Evolutionary conservation across 2,113 vertebrate genomes (phyloP), one percentile per base, ranked within the genome.

Genomic region (Rattus rattus): DNA sequence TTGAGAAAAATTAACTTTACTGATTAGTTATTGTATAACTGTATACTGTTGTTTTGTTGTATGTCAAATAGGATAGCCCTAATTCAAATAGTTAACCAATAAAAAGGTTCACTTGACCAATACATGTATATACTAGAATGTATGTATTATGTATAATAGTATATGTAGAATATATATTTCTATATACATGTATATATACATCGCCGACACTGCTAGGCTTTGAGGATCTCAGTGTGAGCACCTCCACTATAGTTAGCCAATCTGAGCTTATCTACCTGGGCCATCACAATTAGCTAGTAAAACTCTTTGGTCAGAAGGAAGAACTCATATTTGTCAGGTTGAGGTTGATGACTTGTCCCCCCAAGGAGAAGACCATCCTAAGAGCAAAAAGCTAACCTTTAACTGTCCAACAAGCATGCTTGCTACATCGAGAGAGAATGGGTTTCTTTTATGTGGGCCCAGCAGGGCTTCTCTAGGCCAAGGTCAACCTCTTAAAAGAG

Each of bases 401-500:
- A 86, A 96, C 95, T 96, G 95, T 39, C 83, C 87, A 70, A 85
- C 61, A 89, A 95, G 86, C 92, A 85, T 52, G 54, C 91, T 61
- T 59, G 54, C 88, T 86, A 87, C 67, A 87, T 19, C 52, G 73
- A 96, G 79, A 54, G 92, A 97, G 28, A 95, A 90, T 61, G 52
- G 73, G 14, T 94, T 88, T 85, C 79, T 97, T 98, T 97, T 28
- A 96, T 95, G 79, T 91, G 65, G 80, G 86, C 88, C 89, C 26
- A 77, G 24, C 77, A 94, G 87, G 86, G 47, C 91, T 87, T 96
- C 86, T 91, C 87, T 49, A 95, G 91, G 89, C 94, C 91, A 96
- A 97, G 91, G 94, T 97, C 89, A 93, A 73, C 47, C 73, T 96
- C 83, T 96, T 95, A 90, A 97, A 97, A 97, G 59, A 95, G 96